Conservation (phyloP, 2,797 vertebrate species). For the Distichodus sexfasciatus region DNA sequence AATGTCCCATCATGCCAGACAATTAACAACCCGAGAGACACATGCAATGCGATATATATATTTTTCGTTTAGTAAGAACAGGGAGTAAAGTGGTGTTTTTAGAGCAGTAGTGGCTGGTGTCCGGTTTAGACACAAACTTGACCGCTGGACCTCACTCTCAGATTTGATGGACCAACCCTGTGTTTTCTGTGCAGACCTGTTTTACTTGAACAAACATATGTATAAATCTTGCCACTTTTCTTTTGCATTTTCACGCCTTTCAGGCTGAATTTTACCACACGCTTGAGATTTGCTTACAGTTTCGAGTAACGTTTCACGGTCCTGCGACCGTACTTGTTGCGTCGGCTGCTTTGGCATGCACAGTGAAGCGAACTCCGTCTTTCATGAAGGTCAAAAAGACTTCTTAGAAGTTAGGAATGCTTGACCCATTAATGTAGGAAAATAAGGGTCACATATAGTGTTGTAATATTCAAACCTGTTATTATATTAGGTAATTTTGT, state of each 20-base stretch:
- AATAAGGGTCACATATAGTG: neutral
- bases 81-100: no score
- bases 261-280: neutral
- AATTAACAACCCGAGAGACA: no score
- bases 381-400: neutral
- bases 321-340: neutral
- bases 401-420: neutral
- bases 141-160: neutral
- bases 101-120: no score
- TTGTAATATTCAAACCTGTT: neutral
- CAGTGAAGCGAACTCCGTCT: neutral
- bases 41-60: no score
- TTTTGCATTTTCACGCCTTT: constrained; percentile 1
- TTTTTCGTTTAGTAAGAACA: no score
- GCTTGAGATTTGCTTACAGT: neutral
- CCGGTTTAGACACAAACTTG: neutral
- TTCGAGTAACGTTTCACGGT: neutral
- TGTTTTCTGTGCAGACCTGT: neutral
- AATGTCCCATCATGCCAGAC: no score
- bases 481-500: no score
- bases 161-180: neutral
- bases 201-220: constrained; percentile 10
- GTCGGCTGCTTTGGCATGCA: neutral
- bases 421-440: neutral
- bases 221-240: neutral